Base-by-base conservation (phyloP, 2,888 invertebrate species). In the Pyrochroa serraticornis region DNA sequence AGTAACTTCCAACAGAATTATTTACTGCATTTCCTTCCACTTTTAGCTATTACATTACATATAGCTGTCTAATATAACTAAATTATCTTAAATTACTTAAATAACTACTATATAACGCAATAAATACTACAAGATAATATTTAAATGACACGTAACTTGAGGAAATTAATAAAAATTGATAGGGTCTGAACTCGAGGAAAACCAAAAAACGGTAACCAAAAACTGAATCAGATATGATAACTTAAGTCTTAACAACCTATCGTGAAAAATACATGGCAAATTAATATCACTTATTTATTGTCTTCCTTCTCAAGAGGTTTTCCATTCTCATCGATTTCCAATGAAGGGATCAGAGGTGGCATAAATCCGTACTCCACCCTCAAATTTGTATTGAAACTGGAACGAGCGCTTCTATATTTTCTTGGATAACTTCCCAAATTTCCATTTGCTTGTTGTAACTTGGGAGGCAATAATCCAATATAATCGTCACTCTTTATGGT, bases 311-410 rank as follows among this genome's bases (percentile, higher is more conserved):
- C 80, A 1, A 88, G 75, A 0, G 89, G 89, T 59, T 84, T 78
- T 0, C 89, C 89, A 62, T 89, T 84, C 62, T 91, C 86, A 71
- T 91, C 91, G 7, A 92, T 87, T 75, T 92, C 90, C 3, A 89
- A 82, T 0, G 93, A 93, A 0, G 93, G 93, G 59, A 90, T 84
- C 67, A 93, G 75, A 0, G 92, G 93, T 0, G 93, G 92, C 69
- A 89, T 90, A 66, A 93, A 93, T 0, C 92, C 87, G 67, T 93
- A 93, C 65, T 93, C 93, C 71, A 93, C 84, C 68, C 88, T 86
- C 0, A 92, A 80, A 62, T 85, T 86, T 53, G 86, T 82, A 32
- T 87, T 87, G 13, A 85, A 81, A 51, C 80, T 82, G 13, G 82
- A 82, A n/a, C 79, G 73, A 1, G 77, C 75, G 22, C 64, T 69